Percentiles rank a stretch among this genome's conserved stretches.
phyloP scores from a whole-genome alignment of 2,888 invertebrate species.

The Andrena bicolor region DNA sequence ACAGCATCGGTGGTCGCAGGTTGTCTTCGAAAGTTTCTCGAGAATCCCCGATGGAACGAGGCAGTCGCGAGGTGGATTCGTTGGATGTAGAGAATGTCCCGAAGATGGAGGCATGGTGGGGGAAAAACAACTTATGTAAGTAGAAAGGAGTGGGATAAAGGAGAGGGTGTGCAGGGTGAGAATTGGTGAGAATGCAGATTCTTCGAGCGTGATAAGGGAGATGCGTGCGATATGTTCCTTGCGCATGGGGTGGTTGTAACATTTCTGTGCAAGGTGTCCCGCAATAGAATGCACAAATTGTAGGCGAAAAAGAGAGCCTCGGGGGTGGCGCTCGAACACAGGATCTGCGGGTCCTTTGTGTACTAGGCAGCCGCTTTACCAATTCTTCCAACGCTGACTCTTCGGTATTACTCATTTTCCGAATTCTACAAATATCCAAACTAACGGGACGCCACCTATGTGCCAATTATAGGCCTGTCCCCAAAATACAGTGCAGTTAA shows the following conservation, averaged over 20 bases:
- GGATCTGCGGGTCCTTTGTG: too few relatives aligned
- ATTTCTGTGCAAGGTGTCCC: background rate
- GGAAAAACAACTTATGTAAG: slow-evolving; percentile 3
- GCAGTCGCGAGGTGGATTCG: slow-evolving; percentile 33
- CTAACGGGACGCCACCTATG: too few relatives aligned
- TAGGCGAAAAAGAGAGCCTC: too few relatives aligned
- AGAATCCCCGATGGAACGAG: slow-evolving; percentile 33
- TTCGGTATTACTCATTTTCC: too few relatives aligned
- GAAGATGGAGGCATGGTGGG: slow-evolving; percentile 37
- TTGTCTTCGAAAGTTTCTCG: slow-evolving; percentile 53
- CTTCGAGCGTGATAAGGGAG: slow-evolving; percentile 53
- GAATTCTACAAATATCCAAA: too few relatives aligned
- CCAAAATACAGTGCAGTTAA: too few relatives aligned
- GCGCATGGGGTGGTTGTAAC: background rate
- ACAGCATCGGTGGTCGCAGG: background rate
- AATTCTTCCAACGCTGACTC: too few relatives aligned
- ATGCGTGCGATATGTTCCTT: slow-evolving; percentile 26
- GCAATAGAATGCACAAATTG: background rate
- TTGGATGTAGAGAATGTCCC: slow-evolving; percentile 37
- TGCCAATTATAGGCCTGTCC: too few relatives aligned
- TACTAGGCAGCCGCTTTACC: too few relatives aligned
- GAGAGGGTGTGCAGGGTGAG: slow-evolving; percentile 58
- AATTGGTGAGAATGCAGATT: slow-evolving; percentile 63
- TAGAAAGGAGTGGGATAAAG: slow-evolving; percentile 12
- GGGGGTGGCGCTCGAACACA: too few relatives aligned